A percentile compares a stretch with the other conserved stretches of the same genome.
Conservation (phyloP, 2,888 invertebrate species). For the Ypsolopha sequella region DNA sequence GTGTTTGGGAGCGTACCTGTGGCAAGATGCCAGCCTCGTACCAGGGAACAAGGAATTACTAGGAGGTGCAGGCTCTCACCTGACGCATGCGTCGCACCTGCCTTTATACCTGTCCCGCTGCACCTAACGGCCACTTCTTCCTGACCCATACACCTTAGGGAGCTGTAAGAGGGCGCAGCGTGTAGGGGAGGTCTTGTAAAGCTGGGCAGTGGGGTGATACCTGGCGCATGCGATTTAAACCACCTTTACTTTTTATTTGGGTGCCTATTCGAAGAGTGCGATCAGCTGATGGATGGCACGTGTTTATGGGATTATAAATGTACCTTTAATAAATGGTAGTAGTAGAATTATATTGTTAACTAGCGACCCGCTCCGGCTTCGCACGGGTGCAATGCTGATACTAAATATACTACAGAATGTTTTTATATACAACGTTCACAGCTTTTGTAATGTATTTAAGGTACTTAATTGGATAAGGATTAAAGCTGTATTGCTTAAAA, state of each 20-base stretch:
- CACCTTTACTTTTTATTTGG: neutral
- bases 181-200: neutral
- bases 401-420: too few relatives aligned
- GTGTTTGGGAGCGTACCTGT: slow-evolving; percentile 65
- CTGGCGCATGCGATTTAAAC: slow-evolving; percentile 3
- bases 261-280: neutral
- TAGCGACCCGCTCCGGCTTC: too few relatives aligned
- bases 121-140: neutral
- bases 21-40: slow-evolving; percentile 69
- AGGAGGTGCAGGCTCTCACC: slow-evolving; percentile 43
- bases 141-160: neutral
- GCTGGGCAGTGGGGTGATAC: neutral
- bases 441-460: too few relatives aligned
- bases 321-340: neutral
- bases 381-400: too few relatives aligned
- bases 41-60: slow-evolving; percentile 38
- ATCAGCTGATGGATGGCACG: neutral
- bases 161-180: neutral
- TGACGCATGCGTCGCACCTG: slow-evolving; percentile 16
- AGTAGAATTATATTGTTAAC: too few relatives aligned
- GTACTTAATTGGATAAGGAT: too few relatives aligned
- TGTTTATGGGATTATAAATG: neutral
- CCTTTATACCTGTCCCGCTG: neutral
- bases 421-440: too few relatives aligned
- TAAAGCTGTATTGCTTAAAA: too few relatives aligned